Conservation (phyloP, 2,113 vertebrate genomes). For the Vicugna pacos region DNA sequence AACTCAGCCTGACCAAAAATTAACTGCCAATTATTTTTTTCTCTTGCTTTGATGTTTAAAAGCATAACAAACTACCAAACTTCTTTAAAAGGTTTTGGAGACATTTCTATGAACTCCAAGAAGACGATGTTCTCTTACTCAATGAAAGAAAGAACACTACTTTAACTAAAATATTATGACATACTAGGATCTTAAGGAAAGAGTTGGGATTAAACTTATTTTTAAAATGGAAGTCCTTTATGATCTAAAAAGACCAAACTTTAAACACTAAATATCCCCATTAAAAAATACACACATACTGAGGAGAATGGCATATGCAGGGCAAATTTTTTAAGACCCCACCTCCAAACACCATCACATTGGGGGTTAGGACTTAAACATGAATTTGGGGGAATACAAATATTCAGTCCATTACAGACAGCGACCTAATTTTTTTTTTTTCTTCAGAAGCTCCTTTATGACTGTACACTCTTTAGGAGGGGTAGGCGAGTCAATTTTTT, state of each 20-base stretch:
- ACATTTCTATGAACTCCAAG: background rate
- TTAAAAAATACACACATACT: background rate
- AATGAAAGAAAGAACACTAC: background rate
- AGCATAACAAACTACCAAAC: background rate
- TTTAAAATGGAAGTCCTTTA: background rate
- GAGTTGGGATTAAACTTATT: background rate
- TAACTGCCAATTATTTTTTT: background rate
- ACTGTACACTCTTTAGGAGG: too few species aligned
- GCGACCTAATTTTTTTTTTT: too few species aligned
- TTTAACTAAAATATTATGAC: slow-evolving; percentile 6
- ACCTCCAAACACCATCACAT: too few species aligned
- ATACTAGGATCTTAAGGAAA: background rate
- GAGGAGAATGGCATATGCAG: background rate
- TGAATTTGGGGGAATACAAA: too few species aligned
- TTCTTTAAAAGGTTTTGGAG: background rate
- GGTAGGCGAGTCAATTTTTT: too few species aligned
- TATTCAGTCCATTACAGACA: too few species aligned
- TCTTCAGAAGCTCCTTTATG: too few species aligned
- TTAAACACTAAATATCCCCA: background rate
- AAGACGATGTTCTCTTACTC: background rate
- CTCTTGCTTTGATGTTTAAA: background rate
- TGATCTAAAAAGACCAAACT: background rate
- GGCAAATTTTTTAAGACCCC: background rate
- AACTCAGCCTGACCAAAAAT: background rate
- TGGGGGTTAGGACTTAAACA: too few species aligned